Percentiles rank a stretch among this genome's conserved stretches.
Evolutionary conservation across 2,888 invertebrate genomes (phyloP).

Genomic region (Amphipyra tragopoginis): DNA sequence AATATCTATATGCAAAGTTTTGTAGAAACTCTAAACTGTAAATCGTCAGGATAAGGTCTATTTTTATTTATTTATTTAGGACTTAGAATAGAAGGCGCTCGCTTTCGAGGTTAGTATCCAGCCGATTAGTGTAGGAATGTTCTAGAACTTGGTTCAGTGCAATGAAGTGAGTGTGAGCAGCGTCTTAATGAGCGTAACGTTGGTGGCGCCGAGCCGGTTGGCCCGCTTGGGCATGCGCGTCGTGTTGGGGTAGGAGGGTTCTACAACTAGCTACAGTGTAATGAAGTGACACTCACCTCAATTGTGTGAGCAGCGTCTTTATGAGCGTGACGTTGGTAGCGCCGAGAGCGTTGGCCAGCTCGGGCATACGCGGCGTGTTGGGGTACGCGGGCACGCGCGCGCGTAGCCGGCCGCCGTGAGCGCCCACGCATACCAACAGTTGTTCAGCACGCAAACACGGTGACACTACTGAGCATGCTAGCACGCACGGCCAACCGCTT

Average conservation of each 20-base stretch:
- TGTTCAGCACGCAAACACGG: slow-evolving; percentile 98
- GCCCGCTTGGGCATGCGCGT: slow-evolving; percentile 95
- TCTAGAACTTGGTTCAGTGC: too few relatives aligned
- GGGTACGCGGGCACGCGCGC: slow-evolving; percentile 98
- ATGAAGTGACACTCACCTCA: slow-evolving; percentile 77
- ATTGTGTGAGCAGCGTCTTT: slow-evolving; percentile 81
- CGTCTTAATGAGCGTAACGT: slow-evolving; percentile 70
- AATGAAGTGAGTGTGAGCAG: slow-evolving; percentile 85
- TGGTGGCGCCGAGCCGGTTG: slow-evolving; percentile 90
- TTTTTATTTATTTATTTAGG: too few relatives aligned
- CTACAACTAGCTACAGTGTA: too few relatives aligned
- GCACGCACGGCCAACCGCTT: slow-evolving; percentile 96
- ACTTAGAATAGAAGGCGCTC: too few relatives aligned
- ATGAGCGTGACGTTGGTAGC: slow-evolving; percentile 72
- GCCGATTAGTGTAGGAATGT: too few relatives aligned
- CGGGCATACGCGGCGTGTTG: slow-evolving; percentile 93
- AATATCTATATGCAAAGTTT: too few relatives aligned
- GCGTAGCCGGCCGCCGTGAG: slow-evolving; percentile 97
- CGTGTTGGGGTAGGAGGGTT: slow-evolving; percentile 95
- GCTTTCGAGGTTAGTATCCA: too few relatives aligned
- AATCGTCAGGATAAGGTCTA: too few relatives aligned
- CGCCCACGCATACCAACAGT: slow-evolving; percentile 97
- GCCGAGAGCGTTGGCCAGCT: slow-evolving; percentile 94
- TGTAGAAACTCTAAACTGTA: too few relatives aligned
- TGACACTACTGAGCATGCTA: slow-evolving; percentile 96